Evolutionary conservation across 2,888 invertebrate species (phyloP), one percentile per base, ranked within the genome.

Genomic region (Epirrita christyi): DNA sequence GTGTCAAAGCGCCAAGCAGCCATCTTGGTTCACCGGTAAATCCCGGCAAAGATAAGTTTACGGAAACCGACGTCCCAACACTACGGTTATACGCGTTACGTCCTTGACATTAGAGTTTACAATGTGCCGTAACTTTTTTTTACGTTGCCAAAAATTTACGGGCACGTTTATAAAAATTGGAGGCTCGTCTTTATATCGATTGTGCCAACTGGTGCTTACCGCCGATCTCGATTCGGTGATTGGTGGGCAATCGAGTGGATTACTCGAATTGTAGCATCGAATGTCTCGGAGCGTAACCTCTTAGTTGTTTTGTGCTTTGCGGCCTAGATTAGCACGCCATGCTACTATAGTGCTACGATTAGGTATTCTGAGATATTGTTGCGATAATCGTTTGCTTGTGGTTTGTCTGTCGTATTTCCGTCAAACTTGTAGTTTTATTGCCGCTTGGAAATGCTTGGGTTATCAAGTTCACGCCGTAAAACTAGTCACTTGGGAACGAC

Each of bases 121-220:
- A 78, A 71, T 85, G 64, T 65, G 52, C 55, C 61, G 65, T 44
- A 61, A 59, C 55, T 45, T 51, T 64, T 21, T 56, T 68, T 74
- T 68, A 54, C 49, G 64, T 56, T 56, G 58, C 68, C 70, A 68
- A 74, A 73, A 71, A 72, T 71, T 74, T 63, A 67, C 56, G 62
- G 61, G 66, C 64, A 64, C 70, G 68, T 71, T 72, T 75, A 80
- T 80, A 87, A 89, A 88, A 86, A 80, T 76, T 75, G 79, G 81
- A 77, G 77, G 72, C 72, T 80, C 77, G 81, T 83, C 81, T 82
- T 73, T 58, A 67, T 88, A 91, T 91, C 83, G 92, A 92, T 91
- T 91, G 92, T 92, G 81, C 91, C 92, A 90, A 84, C 86, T 85
- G 78, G 92, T 89, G 90, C 91, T 89, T 85, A 80, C 81, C 92